Percentiles rank a stretch among this genome's conserved stretches.
phyloP scores from a whole-genome alignment of 2,888 invertebrate genomes.

The Clunio marinus region DNA sequence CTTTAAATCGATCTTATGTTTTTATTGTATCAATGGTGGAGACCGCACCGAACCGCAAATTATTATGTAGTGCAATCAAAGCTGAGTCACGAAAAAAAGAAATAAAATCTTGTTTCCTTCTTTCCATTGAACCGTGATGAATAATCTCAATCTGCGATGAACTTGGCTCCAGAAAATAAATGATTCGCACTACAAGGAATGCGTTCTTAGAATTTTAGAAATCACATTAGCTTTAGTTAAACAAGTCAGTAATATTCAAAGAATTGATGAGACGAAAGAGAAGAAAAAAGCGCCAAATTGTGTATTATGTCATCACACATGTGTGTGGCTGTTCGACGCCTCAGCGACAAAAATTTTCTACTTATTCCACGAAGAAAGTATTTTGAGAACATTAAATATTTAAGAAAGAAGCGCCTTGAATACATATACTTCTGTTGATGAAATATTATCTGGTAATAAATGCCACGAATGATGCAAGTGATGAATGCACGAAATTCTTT shows the following conservation, averaged over 20 bases:
- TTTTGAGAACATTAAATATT: neutral
- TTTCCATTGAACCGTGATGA: neutral
- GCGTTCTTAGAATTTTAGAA: neutral
- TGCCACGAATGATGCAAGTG: constrained; percentile 14
- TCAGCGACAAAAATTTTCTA: neutral
- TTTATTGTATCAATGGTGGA: too few relatives aligned
- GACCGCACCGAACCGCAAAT: too few relatives aligned
- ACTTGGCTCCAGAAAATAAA: neutral
- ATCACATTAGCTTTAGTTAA: neutral
- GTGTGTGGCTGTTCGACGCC: neutral
- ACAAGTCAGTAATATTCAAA: too few relatives aligned
- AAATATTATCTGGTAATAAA: neutral
- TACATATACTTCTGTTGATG: neutral
- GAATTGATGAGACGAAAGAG: too few relatives aligned
- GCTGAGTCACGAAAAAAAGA: neutral
- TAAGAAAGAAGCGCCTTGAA: neutral
- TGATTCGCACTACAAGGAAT: neutral
- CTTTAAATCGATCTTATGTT: too few relatives aligned
- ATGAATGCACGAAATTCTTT: neutral
- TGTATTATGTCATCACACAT: constrained; percentile 9
- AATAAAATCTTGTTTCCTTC: neutral
- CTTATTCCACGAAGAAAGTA: neutral
- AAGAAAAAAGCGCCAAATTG: too few relatives aligned
- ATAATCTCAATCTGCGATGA: neutral
- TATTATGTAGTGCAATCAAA: too few relatives aligned